Evolutionary conservation across 2,888 invertebrate genomes (phyloP), one percentile per base, ranked within the genome.

Genomic region (Drosophila lacicola): DNA sequence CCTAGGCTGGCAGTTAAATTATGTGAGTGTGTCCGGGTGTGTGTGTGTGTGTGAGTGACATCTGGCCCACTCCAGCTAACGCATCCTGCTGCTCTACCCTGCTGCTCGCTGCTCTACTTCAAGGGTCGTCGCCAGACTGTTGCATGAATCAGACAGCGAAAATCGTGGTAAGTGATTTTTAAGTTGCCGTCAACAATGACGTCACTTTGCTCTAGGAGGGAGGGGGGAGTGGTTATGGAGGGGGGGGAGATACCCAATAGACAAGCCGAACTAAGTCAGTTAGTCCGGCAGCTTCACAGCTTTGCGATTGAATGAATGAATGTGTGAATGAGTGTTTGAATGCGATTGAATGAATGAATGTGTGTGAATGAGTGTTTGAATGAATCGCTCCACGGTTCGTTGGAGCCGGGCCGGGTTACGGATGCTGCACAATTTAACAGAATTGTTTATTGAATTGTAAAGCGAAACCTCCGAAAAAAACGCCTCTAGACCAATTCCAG

Each of bases 141-240:
- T 89, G 90, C 83, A 88, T 86, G 85, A 86, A 86, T 86, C 85
- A 89, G 83, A 84, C 88, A 89, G 88, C 80, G 74, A 74, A 74
- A 89, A 86, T 88, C 89, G 88, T 88, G 83, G 88, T 86, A 86
- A 86, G 85, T 89, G 85, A 89, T 86, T 89, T 86, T 86, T 86
- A 89, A 85, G 88, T 88, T 86, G 69, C 82, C 54, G 77, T 60
- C 79, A 81, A 75, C 81, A 85, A 72, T 85, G 85, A 86, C 85
- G 85, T 86, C 85, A 85, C 72, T 60, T 17, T 36, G 19, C 6
- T 9, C 4, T n/a, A 33, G 14, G 4, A 9, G 2, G 21, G 37
- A 9, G 11, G 45, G 17, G 17, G 17, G 47, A 9, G 11, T 45
- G 17, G 17, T 1, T 17, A 17, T 17, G 17, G 17, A 2, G 17